Evolutionary conservation across 2,888 invertebrate genomes (phyloP), one percentile per base, ranked within the genome.

Genomic region (Rhorus exstirpatorius): DNA sequence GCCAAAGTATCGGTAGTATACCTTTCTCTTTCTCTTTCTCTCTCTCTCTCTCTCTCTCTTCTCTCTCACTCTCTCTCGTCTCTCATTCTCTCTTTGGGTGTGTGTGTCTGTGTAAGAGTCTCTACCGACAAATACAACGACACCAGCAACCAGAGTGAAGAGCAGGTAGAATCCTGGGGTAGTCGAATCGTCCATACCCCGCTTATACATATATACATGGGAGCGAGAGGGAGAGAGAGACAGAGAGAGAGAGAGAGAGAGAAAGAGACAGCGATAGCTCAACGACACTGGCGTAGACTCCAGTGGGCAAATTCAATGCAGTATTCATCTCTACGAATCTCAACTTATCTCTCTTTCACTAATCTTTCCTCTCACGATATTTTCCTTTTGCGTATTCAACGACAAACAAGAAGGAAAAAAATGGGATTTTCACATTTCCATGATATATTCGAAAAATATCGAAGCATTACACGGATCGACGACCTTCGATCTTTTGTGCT

Each of bases 121-220:
- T 51, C n/a, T 19, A 53, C 60, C 35, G 60, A 61, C 74, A 14
- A 68, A 53, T 60, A 67, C 72, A 46, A 21, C 68, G 53, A 79
- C 79, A 70, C 41, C 65, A 72, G 38, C 65, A 46, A 58, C 46
- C 63, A n/a, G 68, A 63, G 70, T 68, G 80, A 71, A 76, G 80
- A 80, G 80, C 80, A 80, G 80, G 80, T 80, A 80, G 80, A 80
- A 80, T 79, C 79, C 67, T 79, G 53, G 79, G 79, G 67, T 68
- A 46, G 70, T 38, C 75, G 63, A 65, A 70, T 63, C 63, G 17
- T 14, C 51, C 26, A 38, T 67, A 35, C 21, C 44, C 38, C 35
- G 60, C 17, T 46, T 58, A 17, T 46, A 44, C 8, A n/a, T n/a
- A n/a, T n/a, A n/a, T n/a, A n/a, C n/a, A n/a, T n/a, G n/a, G n/a